phyloP scores from a whole-genome alignment of 2,888 invertebrate genomes.

The Odontothrips loti region DNA sequence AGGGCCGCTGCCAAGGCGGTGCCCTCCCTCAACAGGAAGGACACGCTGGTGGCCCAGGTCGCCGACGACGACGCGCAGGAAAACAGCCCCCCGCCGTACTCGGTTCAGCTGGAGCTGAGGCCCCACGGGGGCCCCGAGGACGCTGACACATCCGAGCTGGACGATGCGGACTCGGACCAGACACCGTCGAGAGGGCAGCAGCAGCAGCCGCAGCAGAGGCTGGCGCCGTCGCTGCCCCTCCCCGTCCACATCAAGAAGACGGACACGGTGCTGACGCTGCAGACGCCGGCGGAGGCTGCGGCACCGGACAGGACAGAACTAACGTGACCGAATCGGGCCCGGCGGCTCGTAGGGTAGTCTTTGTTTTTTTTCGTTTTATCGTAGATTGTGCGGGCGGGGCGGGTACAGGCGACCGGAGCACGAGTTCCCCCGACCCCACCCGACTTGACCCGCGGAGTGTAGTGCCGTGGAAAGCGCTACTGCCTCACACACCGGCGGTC shows the following conservation, averaged over 20 bases:
- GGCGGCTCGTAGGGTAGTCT: neutral
- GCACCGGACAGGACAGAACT: constrained; percentile 12
- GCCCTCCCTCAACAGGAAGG: constrained; percentile 14
- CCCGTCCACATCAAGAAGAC: constrained; percentile 17
- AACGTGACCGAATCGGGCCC: neutral
- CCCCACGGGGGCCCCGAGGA: neutral
- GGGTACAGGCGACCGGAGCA: neutral
- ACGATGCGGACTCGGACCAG: neutral
- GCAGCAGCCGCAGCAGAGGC: neutral
- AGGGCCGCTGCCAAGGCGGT: neutral
- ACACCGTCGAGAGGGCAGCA: neutral
- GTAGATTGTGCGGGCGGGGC: too few species aligned
- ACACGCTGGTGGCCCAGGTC: constrained; percentile 15
- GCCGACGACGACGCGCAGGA: neutral
- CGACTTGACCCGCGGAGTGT: neutral
- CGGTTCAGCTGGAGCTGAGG: constrained; percentile 7
- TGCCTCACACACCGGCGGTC: neutral
- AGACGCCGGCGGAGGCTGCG: constrained; percentile 9
- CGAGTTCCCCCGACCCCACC: too few species aligned
- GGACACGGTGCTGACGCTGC: neutral
- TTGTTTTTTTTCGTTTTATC: neutral
- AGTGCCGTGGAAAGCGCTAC: constrained; percentile 5
- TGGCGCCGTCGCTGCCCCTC: neutral
- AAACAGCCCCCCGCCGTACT: neutral
- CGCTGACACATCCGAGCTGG: neutral